phyloP scores from a whole-genome alignment of 2,797 vertebrate species.

The Danio kyathit region DNA sequence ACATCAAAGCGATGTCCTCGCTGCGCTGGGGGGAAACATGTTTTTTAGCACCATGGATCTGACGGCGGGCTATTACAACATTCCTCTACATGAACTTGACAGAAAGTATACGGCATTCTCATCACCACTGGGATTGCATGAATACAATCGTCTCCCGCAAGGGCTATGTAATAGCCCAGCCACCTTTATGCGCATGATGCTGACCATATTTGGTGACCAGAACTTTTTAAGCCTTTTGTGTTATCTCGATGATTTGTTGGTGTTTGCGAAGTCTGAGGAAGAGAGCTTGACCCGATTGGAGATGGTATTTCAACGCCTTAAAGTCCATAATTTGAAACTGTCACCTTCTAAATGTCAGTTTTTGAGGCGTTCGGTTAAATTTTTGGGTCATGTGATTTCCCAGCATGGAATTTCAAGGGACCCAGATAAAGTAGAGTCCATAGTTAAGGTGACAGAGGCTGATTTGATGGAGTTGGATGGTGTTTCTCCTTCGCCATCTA shows the following conservation, averaged over 20 bases:
- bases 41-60: slow-evolving; percentile 41
- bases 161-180: slow-evolving; percentile 6
- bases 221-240: slow-evolving; percentile 7
- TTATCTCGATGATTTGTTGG: slow-evolving; percentile 2
- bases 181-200: slow-evolving; percentile 22
- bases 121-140: slow-evolving; percentile 24
- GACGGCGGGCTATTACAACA: slow-evolving; percentile 20
- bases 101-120: slow-evolving; percentile 44
- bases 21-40: slow-evolving; percentile 23
- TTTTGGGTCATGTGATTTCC: slow-evolving; percentile 37
- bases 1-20: slow-evolving; percentile 28
- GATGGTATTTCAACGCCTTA: slow-evolving; percentile 33
- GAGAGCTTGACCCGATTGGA: slow-evolving; percentile 10
- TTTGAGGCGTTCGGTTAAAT: slow-evolving; percentile 33
- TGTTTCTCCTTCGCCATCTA: slow-evolving; percentile 1
- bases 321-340: slow-evolving; percentile 44
- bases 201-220: slow-evolving; percentile 10
- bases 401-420: slow-evolving; percentile 24
- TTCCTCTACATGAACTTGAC: slow-evolving; percentile 24
- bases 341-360: slow-evolving; percentile 45
- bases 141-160: slow-evolving; percentile 11
- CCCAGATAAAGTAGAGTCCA: slow-evolving; percentile 36
- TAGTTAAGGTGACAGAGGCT: background rate
- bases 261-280: slow-evolving; percentile 9
- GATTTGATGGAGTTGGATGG: slow-evolving; percentile 15